Evolutionary conservation across 2,113 vertebrate species (phyloP), one percentile per base, ranked within the genome.

Genomic region (Lathamus discolor): DNA sequence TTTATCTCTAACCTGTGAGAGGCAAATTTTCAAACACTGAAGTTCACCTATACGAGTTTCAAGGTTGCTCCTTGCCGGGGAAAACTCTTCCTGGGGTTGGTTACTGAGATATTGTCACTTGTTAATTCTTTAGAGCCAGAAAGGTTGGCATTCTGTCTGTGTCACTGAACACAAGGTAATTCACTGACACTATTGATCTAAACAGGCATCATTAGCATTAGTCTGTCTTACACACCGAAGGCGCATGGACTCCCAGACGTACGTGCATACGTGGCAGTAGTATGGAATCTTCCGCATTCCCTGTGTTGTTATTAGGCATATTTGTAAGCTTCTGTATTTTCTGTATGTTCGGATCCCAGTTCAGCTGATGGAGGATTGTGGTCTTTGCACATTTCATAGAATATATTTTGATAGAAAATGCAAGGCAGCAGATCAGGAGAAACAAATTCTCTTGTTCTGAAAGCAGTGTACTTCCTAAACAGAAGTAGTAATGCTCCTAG

Each of bases 171-270:
- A 68, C 4, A 0, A 17, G 57, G 89, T n/a, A 87, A 43, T 66
- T 62, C 78, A 9, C 63, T 83, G 93, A 19, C 75, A 35, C 84
- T 62, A 7, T 3, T 80, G 95, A 55, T 82, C 67, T 61, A 27
- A 79, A 39, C 29, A 31, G 44, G 63, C 54, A 57, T 5, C 57
- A 22, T 37, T 10, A 79, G 48, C 41, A 27, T 5, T 13, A 27
- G 29, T 57, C 41, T 62, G 57, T 73, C 62, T 51, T 33, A 39
- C 48, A 5, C 2, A 12, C 14, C 1, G 4, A 66, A 44, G 66
- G 35, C 6, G 7, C 8, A 1, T 0, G 8, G 72, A 16, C 68
- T 57, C 48, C 7, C 61, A 43, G 76, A 4, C 0, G 24, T 37
- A 9, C 0, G 0, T 24, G 52, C 74, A 27, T 31, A 8, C n/a